Evolutionary conservation across 1,140 invertebrate genomes (phyloP).

Genomic region (Drosophila repletoides): DNA sequence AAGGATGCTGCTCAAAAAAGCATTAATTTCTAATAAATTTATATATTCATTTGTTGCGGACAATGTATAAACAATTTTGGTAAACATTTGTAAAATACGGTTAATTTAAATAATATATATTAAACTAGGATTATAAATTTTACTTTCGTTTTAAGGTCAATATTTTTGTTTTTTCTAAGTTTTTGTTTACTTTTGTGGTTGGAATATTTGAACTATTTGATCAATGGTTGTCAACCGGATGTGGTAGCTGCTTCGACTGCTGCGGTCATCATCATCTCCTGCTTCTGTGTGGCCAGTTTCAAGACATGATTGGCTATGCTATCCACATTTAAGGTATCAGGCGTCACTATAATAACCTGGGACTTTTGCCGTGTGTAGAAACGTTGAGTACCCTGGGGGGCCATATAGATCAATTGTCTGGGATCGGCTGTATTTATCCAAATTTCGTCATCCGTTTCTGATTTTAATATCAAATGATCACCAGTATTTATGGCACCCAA

Average conservation of each 20-base stretch:
- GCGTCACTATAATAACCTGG: constrained; percentile 61
- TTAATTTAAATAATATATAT: constrained; percentile 9
- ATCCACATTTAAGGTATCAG: constrained; percentile 49
- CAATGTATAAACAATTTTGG: constrained; percentile 18
- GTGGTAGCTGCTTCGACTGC: not conserved
- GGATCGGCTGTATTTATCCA: constrained; percentile 71
- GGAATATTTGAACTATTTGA: constrained; percentile 1
- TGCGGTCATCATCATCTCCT: constrained; percentile 12
- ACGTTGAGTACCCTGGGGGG: constrained; percentile 47
- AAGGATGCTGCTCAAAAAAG: constrained; percentile 1
- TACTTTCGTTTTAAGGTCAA: too few relatives aligned
- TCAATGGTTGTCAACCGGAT: not conserved
- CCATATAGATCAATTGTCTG: constrained; percentile 51
- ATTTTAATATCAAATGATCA: constrained; percentile 66
- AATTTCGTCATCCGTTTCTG: constrained; percentile 46
- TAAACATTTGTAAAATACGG: not conserved
- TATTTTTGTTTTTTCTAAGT: not conserved
- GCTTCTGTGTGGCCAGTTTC: constrained; percentile 58
- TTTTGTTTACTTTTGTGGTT: not conserved
- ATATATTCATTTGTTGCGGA: too few relatives aligned
- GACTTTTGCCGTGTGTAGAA: constrained; percentile 62
- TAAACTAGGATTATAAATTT: too few relatives aligned
- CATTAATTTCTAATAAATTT: too few relatives aligned
- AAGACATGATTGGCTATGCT: constrained; percentile 71
- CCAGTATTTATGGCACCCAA: constrained; percentile 59